Conservation (phyloP, 2,113 vertebrate species). For the Taurulus bubalis region DNA sequence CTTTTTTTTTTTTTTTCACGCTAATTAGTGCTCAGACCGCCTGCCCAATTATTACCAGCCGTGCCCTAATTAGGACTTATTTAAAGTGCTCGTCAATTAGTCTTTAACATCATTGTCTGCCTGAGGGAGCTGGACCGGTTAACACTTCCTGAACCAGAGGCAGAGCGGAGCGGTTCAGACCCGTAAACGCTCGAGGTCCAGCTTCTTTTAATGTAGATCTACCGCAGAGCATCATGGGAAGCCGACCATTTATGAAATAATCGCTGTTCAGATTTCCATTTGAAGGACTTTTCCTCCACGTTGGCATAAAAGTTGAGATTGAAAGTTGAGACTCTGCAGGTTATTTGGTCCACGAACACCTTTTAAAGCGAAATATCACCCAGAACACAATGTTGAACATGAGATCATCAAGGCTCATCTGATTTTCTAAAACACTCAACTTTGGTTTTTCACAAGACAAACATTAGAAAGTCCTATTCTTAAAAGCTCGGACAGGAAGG, state of each 20-base stretch:
- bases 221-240: neutral
- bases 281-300: neutral
- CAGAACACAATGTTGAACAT: neutral
- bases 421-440: neutral
- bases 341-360: neutral
- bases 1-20: conserved; percentile 57
- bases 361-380: neutral
- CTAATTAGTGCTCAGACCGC: conserved; percentile 92
- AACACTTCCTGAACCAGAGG: conserved; percentile 54
- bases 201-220: neutral
- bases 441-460: neutral
- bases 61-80: conserved; percentile 91
- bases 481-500: neutral
- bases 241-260: neutral
- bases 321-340: neutral
- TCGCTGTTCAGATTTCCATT: neutral
- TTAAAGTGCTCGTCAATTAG: conserved; percentile 90
- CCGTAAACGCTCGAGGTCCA: conserved; percentile 19
- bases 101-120: conserved; percentile 84
- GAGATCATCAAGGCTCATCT: neutral
- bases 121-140: conserved; percentile 62
- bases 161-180: neutral
- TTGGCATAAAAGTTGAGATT: no score
- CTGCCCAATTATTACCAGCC: conserved; percentile 90
- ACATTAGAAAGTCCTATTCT: neutral